Conservation (phyloP, 2,888 invertebrate genomes). For the Selenia dentaria region DNA sequence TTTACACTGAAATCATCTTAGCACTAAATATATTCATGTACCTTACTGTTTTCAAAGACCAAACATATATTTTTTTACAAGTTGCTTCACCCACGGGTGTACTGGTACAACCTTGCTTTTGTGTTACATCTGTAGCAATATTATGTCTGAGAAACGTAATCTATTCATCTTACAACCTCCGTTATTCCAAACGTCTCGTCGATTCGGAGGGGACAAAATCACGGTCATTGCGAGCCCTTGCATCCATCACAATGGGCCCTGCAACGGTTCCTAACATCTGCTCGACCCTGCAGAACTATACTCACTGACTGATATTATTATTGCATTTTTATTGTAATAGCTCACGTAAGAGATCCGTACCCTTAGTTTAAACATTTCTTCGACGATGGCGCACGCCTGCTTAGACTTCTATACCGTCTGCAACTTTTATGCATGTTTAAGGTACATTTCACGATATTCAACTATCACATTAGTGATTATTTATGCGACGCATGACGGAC, state of each 20-base stretch:
- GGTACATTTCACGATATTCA: constrained; percentile 2
- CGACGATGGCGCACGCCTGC: constrained; percentile 15
- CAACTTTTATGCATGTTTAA: constrained; percentile 2
- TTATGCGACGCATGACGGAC: background rate
- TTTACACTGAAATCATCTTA: no score
- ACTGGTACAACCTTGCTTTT: no score
- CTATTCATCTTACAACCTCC: constrained; percentile 5
- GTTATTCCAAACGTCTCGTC: constrained; percentile 25
- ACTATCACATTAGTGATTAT: background rate
- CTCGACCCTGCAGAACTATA: constrained; percentile 50
- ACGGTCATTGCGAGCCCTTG: constrained; percentile 60
- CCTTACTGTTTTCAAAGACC: no score
- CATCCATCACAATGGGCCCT: constrained; percentile 68
- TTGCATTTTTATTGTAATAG: background rate
- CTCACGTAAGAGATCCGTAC: background rate
- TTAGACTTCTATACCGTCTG: constrained; percentile 11
- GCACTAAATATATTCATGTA: no score
- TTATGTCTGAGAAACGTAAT: constrained; percentile 1
- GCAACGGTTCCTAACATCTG: constrained; percentile 83
- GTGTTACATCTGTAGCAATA: background rate
- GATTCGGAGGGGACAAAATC: constrained; percentile 68
- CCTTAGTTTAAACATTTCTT: constrained; percentile 5
- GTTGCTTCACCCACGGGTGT: no score
- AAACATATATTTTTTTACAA: no score
- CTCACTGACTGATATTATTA: constrained; percentile 51